Percentiles rank a stretch among this genome's conserved stretches.
phyloP scores from a whole-genome alignment of 2,888 invertebrate genomes.

The Drosophila ustulata region DNA sequence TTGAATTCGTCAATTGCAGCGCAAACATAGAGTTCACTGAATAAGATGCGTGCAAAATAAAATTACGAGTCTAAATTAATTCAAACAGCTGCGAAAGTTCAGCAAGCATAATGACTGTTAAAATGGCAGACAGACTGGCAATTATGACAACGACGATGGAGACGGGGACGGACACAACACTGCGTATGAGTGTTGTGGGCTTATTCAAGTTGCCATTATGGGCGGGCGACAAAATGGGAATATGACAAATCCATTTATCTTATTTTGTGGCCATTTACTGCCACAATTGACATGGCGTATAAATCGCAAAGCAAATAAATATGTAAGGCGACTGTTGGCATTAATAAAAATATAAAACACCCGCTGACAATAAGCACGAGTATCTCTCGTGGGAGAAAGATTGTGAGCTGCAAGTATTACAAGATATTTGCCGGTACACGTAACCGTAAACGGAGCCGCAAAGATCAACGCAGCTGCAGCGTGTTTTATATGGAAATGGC shows the following conservation, averaged over 20 bases:
- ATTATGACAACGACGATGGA: background rate
- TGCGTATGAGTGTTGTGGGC: conserved; percentile 12
- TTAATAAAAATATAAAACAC: conserved; percentile 39
- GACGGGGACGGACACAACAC: too few species aligned
- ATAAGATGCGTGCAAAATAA: conserved; percentile 34
- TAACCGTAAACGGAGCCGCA: conserved; percentile 39
- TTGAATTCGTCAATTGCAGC: conserved; percentile 2
- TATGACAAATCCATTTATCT: conserved; percentile 61
- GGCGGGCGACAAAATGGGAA: conserved; percentile 29
- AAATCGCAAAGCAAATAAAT: conserved; percentile 37
- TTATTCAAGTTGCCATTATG: conserved; percentile 16
- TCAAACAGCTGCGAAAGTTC: conserved; percentile 25
- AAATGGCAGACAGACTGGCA: background rate
- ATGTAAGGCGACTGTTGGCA: conserved; percentile 12
- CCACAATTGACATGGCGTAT: conserved; percentile 47
- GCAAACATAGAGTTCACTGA: conserved; percentile 15
- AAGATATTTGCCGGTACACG: conserved; percentile 2
- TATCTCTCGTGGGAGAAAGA: conserved; percentile 31
- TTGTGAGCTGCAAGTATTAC: background rate
- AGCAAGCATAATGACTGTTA: conserved; percentile 1
- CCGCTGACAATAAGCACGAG: conserved; percentile 30
- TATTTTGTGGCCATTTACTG: conserved; percentile 44
- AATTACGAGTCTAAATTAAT: conserved; percentile 23
- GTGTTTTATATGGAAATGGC: conserved; percentile 9
- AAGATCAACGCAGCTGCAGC: conserved; percentile 27